A percentile compares a stretch with the other conserved stretches of the same genome.
phyloP scores from a whole-genome alignment of 64 coral and sea anemone genomes.

The Pocillopora verrucosa region DNA sequence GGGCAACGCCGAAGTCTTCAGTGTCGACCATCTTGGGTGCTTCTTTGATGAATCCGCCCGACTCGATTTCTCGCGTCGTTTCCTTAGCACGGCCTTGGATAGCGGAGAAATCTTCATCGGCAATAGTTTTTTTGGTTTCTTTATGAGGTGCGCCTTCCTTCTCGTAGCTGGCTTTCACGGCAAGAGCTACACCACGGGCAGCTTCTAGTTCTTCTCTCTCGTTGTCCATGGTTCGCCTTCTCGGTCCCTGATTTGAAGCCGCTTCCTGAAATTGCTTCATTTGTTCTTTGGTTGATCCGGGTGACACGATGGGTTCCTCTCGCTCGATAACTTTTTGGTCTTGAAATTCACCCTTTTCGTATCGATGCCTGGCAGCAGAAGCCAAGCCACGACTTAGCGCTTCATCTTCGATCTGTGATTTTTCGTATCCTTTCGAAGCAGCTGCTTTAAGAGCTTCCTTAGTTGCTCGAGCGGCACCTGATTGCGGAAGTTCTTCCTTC shows the following conservation, averaged over 20 bases:
- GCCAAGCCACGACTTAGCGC: conserved; percentile 2
- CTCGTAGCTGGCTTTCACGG: conserved; percentile 33
- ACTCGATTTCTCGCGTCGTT: conserved; percentile 56
- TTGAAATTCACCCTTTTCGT: conserved; percentile 36
- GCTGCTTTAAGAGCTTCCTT: conserved; percentile 39
- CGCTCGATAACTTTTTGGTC: conserved; percentile 5
- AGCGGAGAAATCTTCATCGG: conserved; percentile 31
- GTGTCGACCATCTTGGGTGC: conserved; percentile 61
- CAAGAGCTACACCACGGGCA: conserved; percentile 20
- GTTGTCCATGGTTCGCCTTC: conserved; percentile 32
- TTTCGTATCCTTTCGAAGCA: conserved; percentile 32
- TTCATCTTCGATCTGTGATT: conserved; percentile 22
- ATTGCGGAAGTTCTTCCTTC: conserved; percentile 30
- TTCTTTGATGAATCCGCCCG: conserved; percentile 38
- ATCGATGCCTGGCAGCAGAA: conserved; percentile 2
- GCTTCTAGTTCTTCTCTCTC: conserved; percentile 19
- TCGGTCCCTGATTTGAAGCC: background rate
- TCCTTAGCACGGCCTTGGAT: conserved; percentile 40
- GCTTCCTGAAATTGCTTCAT: conserved; percentile 30
- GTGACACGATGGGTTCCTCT: conserved; percentile 22
- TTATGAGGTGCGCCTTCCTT: conserved; percentile 28
- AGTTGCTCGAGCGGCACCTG: background rate
- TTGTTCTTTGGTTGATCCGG: conserved; percentile 17
- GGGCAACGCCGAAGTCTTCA: conserved; percentile 49
- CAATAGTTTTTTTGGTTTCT: conserved; percentile 23